These are phyloP conservation scores for Clarias fuscus DNA, from an alignment of 2,797 vertebrate species.

Conservation along the genomic window DNA sequence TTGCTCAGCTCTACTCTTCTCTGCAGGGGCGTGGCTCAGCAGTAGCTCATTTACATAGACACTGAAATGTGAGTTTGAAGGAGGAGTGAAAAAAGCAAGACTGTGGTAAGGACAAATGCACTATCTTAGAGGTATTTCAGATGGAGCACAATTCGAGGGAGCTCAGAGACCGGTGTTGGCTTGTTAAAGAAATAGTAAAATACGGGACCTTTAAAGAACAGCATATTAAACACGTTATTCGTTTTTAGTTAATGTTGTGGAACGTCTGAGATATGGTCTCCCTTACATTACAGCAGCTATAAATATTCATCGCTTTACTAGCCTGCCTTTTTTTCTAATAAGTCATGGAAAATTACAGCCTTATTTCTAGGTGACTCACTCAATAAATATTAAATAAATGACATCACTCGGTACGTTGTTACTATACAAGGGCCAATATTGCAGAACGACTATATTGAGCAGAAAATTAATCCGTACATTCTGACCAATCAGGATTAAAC, in stretches of 20 bases:
- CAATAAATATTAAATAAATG: not conserved
- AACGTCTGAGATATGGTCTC: not conserved
- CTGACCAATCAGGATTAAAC: not conserved
- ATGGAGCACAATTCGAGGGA: too few relatives aligned
- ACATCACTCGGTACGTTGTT: not conserved
- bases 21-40: too few relatives aligned
- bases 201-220: too few relatives aligned
- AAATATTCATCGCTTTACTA: not conserved
- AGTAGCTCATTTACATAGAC: too few relatives aligned
- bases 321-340: not conserved
- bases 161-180: too few relatives aligned
- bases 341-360: not conserved
- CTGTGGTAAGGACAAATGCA: too few relatives aligned
- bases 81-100: not conserved
- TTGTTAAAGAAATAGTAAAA: too few relatives aligned
- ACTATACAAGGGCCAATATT: not conserved
- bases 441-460: constrained; percentile 3
- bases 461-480: constrained; percentile 1
- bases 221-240: too few relatives aligned
- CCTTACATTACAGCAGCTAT: not conserved
- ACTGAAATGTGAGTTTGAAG: too few relatives aligned
- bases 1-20: too few relatives aligned
- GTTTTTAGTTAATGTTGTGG: not conserved
- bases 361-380: not conserved
- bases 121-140: too few relatives aligned